phyloP scores from a whole-genome alignment of 2,797 vertebrate genomes.

The Parauchenoglanis punctatus region DNA sequence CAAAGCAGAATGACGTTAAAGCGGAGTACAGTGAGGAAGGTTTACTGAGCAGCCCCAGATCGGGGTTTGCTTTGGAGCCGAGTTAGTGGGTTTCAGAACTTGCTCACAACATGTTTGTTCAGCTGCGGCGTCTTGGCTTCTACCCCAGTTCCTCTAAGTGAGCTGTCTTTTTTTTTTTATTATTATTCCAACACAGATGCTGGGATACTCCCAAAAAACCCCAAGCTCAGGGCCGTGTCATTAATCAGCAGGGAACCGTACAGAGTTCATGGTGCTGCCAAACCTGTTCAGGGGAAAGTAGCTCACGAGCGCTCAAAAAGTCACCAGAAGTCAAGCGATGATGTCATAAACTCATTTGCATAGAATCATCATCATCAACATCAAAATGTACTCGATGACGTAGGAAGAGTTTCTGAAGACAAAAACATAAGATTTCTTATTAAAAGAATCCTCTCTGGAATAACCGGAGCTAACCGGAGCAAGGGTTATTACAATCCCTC shows the following conservation, averaged over 20 bases:
- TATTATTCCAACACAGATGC: background rate
- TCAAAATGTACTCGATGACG: background rate
- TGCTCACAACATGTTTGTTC: background rate
- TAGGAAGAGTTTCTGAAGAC: background rate
- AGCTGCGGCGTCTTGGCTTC: background rate
- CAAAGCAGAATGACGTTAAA: background rate
- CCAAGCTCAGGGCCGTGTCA: background rate
- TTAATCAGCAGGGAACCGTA: background rate
- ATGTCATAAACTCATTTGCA: background rate
- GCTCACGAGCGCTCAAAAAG: background rate
- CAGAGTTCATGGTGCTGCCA: background rate
- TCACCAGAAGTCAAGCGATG: background rate
- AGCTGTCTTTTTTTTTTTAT: background rate
- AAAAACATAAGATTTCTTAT: background rate
- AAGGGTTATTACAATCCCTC: too few species aligned
- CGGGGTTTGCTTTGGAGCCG: background rate
- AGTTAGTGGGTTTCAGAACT: background rate
- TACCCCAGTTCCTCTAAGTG: background rate
- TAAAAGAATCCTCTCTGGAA: background rate
- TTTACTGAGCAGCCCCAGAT: background rate
- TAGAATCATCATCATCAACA: too few species aligned
- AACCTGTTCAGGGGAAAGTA: background rate
- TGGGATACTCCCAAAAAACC: slow-evolving; percentile 1
- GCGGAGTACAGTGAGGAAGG: background rate
- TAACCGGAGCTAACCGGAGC: too few species aligned